Evolutionary conservation across 2,797 vertebrate species (phyloP), one percentile per base, ranked within the genome.

Genomic region (Pelochelys cantorii): DNA sequence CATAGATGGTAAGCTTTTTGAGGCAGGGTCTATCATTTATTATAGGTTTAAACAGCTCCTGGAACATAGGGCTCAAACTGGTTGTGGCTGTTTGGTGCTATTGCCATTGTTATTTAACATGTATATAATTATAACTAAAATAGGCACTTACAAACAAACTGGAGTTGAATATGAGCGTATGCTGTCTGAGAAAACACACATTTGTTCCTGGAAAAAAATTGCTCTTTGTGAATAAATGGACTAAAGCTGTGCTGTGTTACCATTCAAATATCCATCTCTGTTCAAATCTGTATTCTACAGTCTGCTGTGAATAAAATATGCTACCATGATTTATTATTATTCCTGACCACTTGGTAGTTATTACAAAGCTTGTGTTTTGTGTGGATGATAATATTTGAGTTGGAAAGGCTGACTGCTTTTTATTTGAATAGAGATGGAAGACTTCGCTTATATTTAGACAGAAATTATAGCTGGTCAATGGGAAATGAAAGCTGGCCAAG

Each of bases 401-500:
- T 86, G 81, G 74, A 52, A 85, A 81, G 87, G 82, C 59, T 96
- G 95, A 90, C 34, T 96, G 95, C 93, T 89, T 97, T 92, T 95
- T 80, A 85, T 82, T 96, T 96, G 96, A 96, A 95, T 90, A 87
- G 93, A 55, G 0, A 82, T 27, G 91, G 78, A 96, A 79, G 86
- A 93, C 75, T 85, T 94, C 86, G 93, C 78, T 80, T 95, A 88
- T 91, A 84, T 89, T 94, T 94, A 97, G 95, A 89, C 94, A 94
- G 91, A 88, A 90, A 96, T 93, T 96, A 59, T 95, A 93, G 93
- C 95, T 97, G 97, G 95, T 97, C 97, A 96, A 96, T 87, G 56
- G 93, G 95, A 96, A 96, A 23, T 94, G 86, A 96, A 97, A 93
- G 92, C 90, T 87, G 89, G 93, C 96, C 95, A 97, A 97, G 94